phyloP scores from a whole-genome alignment of 2,113 vertebrate genomes.

The Myocastor coypus region DNA sequence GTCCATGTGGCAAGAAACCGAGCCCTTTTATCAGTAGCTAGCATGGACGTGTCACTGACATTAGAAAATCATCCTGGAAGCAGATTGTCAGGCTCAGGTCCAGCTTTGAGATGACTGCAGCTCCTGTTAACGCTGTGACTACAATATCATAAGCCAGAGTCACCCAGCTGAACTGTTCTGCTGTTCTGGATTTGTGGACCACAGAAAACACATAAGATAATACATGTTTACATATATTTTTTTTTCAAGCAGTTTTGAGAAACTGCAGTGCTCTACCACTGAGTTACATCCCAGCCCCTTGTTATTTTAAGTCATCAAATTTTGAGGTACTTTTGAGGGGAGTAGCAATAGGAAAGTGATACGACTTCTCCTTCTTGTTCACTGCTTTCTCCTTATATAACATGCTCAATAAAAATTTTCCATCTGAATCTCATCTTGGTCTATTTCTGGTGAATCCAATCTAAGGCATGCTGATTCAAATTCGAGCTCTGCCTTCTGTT shows the following conservation, averaged over 20 bases:
- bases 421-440: conserved; percentile 36
- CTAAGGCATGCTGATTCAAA: conserved; percentile 31
- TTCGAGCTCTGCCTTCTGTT: neutral
- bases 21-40: neutral
- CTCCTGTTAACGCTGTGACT: neutral
- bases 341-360: neutral
- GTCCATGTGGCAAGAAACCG: neutral
- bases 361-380: neutral
- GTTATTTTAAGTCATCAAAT: neutral
- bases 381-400: neutral
- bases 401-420: neutral
- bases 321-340: neutral
- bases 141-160: neutral
- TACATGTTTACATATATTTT: conserved; percentile 1
- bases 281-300: neutral
- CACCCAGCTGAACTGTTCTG: neutral
- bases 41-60: neutral
- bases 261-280: neutral
- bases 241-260: neutral
- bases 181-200: neutral
- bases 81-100: neutral
- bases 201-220: neutral
- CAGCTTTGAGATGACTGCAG: neutral
- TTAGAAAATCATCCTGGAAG: neutral
- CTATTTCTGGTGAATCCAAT: conserved; percentile 41